Base-by-base conservation (phyloP, 2,113 vertebrate species). In the Macaca mulatta region DNA sequence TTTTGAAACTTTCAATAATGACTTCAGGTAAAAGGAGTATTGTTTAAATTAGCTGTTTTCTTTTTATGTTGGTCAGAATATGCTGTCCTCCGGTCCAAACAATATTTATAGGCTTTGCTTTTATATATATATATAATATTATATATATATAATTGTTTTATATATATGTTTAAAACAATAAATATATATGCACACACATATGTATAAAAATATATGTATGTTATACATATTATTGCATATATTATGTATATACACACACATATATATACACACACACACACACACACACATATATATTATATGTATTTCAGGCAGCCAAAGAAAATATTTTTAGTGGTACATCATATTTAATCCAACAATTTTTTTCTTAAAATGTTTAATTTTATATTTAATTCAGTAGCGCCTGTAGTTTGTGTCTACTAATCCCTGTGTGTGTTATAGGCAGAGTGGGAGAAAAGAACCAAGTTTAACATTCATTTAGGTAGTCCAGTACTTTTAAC, bases 1-100 rank as follows among this genome's bases (percentile, higher is more conserved):
- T 96, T 97, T 83, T 82, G 74, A 95, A 97, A 94, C 38, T 97
- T 96, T 72, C 30, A 82, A 2, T 69, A 88, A 89, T 57, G 67
- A 84, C 77, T 70, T 38, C n/a, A 70, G 59, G 55, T 81, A 75
- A 97, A 92, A 18, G 13, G n/a, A 11, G 1, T 92, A 12, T 79
- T 82, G 93, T 96, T 96, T 74, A 92, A 96, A 48, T 95, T 77
- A 87, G 35, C 82, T 38, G 7, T 52, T 90, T 96, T 43, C 48
- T 84, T 91, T 27, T 89, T 81, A 48, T 64, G 8, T 92, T 93
- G 88, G 74, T 85, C 32, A 38, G 52, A 93, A 82, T 92, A 89
- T 95, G 23, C 14, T 84, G 50, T 78, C 14, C 52, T 82, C 38
- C 88, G 48, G 8, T 69, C 38, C 61, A 92, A 95, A 88, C 23